These are phyloP conservation scores for Scolanthus callimorphus DNA, from an alignment of 92 coral and sea anemone species.

Conservation along the genomic window DNA sequence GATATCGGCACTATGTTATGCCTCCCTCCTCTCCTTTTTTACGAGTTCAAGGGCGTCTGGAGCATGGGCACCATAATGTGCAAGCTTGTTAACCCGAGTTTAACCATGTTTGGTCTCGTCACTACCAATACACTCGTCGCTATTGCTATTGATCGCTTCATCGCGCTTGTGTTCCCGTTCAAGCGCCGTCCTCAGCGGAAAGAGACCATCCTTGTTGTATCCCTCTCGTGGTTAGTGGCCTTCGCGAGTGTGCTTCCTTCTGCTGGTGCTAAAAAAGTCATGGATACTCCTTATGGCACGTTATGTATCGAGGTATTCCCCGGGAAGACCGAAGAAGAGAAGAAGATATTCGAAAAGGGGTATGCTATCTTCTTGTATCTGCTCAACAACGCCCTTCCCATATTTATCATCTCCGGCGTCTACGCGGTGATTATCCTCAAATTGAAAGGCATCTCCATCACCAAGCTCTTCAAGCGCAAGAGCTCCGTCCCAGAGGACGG, in stretches of 20 bases:
- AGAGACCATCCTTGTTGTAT: slow-evolving; percentile 46
- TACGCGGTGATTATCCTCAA: slow-evolving; percentile 58
- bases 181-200: slow-evolving; percentile 42
- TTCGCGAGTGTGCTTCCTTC: slow-evolving; percentile 71
- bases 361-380: slow-evolving; percentile 54
- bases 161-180: slow-evolving; percentile 75
- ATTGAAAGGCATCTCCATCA: slow-evolving; percentile 54
- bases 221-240: slow-evolving; percentile 67
- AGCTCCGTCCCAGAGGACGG: slow-evolving; percentile 6
- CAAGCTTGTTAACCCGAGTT: slow-evolving; percentile 73
- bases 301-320: slow-evolving; percentile 56
- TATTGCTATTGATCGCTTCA: slow-evolving; percentile 72
- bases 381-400: slow-evolving; percentile 62
- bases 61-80: slow-evolving; percentile 62
- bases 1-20: slow-evolving; percentile 75
- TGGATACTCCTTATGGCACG: background rate
- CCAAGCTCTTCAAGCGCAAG: slow-evolving; percentile 25
- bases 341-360: slow-evolving; percentile 6
- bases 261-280: slow-evolving; percentile 40
- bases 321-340: slow-evolving; percentile 44
- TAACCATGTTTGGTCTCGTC: slow-evolving; percentile 66
- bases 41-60: slow-evolving; percentile 37
- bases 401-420: slow-evolving; percentile 44
- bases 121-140: slow-evolving; percentile 84
- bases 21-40: slow-evolving; percentile 56